Evolutionary conservation across 1,140 invertebrate species (phyloP).

Genomic region (Gryon sp.): DNA sequence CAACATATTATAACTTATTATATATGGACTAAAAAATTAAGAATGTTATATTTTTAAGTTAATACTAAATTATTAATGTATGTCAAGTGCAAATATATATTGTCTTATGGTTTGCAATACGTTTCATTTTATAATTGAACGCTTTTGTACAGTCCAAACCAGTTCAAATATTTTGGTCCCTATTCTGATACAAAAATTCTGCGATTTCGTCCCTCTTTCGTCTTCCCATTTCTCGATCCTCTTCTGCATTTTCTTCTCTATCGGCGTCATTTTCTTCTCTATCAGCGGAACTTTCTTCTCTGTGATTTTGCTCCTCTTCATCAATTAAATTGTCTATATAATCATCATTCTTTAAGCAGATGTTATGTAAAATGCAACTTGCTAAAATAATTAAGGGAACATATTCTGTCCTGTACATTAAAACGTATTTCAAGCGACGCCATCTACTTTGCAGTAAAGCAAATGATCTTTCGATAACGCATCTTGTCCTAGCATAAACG

Average conservation of each 20-base stretch:
- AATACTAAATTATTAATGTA: no score
- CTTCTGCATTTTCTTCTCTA: no score
- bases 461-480: constrained; percentile 8
- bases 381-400: background rate
- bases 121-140: no score
- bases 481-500: background rate
- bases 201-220: background rate
- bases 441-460: constrained; percentile 5
- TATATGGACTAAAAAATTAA: no score
- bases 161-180: no score
- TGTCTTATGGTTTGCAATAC: no score
- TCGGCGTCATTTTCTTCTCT: background rate
- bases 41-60: no score
- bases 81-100: no score
- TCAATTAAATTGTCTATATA: background rate
- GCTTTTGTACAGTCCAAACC: no score
- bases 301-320: background rate
- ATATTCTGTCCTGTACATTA: background rate
- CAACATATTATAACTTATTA: no score
- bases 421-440: background rate
- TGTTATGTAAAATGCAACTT: background rate
- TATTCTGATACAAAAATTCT: background rate
- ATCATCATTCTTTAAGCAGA: background rate
- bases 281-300: background rate
- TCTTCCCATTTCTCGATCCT: no score